Conservation (phyloP, 2,888 invertebrate species). For the Scotopteryx bipunctaria region DNA sequence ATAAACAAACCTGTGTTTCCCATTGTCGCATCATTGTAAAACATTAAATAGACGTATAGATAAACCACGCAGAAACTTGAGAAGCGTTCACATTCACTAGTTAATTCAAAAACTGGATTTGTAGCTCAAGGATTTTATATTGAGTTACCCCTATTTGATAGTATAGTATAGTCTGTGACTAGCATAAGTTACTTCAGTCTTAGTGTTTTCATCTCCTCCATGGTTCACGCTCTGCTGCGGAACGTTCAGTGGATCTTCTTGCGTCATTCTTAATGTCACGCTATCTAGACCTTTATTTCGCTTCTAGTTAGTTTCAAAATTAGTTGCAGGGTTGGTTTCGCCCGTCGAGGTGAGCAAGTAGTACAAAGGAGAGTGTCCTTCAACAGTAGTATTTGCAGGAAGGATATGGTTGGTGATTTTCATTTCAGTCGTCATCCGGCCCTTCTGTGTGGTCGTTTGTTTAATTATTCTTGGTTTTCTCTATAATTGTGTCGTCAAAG, state of each 20-base stretch:
- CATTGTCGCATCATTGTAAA: too few species aligned
- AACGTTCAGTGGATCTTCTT: slow-evolving; percentile 63
- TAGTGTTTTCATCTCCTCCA: slow-evolving; percentile 59
- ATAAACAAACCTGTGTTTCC: slow-evolving; percentile 29
- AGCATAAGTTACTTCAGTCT: slow-evolving; percentile 38
- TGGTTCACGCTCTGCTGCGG: slow-evolving; percentile 75
- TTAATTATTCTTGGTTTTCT: slow-evolving; percentile 46
- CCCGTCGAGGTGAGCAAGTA: slow-evolving; percentile 70
- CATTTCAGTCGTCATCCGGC: slow-evolving; percentile 66
- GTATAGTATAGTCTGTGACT: too few species aligned
- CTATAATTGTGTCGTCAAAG: slow-evolving; percentile 36
- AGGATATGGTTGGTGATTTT: slow-evolving; percentile 67
- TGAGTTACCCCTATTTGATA: too few species aligned
- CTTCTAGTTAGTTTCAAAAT: slow-evolving; percentile 16
- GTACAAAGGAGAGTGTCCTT: slow-evolving; percentile 76
- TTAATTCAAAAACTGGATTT: too few species aligned
- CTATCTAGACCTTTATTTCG: slow-evolving; percentile 48
- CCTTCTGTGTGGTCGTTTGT: slow-evolving; percentile 51
- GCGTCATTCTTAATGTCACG: slow-evolving; percentile 43
- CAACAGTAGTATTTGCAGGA: slow-evolving; percentile 58
- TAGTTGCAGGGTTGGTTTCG: slow-evolving; percentile 7
- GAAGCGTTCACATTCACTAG: too few species aligned
- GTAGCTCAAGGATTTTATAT: too few species aligned
- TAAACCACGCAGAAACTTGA: too few species aligned
- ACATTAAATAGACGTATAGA: too few species aligned